Percentiles rank a stretch among this genome's conserved stretches.
phyloP scores from a whole-genome alignment of 2,113 vertebrate genomes.

The Dasyurus viverrinus region DNA sequence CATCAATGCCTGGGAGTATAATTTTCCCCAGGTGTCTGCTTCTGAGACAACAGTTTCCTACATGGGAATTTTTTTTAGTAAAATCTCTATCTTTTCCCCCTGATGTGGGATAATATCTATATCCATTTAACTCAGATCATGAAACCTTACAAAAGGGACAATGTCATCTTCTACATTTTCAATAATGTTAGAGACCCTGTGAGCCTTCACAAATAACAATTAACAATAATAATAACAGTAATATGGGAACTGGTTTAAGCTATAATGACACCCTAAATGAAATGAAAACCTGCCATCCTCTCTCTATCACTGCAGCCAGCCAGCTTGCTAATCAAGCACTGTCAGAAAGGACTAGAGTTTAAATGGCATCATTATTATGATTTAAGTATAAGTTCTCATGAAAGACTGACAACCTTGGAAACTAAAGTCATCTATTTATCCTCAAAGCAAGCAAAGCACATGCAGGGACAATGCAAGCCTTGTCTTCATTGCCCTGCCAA shows the following conservation, averaged over 20 bases:
- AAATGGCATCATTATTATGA: constrained; percentile 70
- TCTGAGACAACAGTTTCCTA: constrained; percentile 11
- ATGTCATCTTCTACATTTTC: constrained; percentile 46
- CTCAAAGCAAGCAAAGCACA: constrained; percentile 51
- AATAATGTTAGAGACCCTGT: constrained; percentile 46
- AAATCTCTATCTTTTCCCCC: constrained; percentile 18
- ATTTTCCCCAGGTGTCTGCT: constrained; percentile 6
- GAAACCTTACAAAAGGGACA: neutral
- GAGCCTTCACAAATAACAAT: constrained; percentile 53
- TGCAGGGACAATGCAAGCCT: constrained; percentile 47
- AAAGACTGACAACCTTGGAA: constrained; percentile 75
- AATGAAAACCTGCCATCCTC: constrained; percentile 65
- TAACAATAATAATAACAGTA: constrained; percentile 70
- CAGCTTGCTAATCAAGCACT: constrained; percentile 79
- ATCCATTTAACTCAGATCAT: constrained; percentile 49
- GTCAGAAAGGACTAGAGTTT: constrained; percentile 63
- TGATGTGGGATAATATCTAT: constrained; percentile 37
- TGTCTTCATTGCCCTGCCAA: constrained; percentile 59
- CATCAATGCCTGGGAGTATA: neutral
- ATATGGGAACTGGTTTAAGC: constrained; percentile 50
- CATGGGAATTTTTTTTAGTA: constrained; percentile 28
- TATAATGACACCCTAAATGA: constrained; percentile 71
- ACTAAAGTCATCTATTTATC: constrained; percentile 68
- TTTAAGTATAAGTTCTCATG: constrained; percentile 69
- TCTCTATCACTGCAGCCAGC: constrained; percentile 56